A percentile compares a stretch with the other conserved stretches of the same genome.
Conservation (phyloP, 2,888 invertebrate species). For the Ophraella communa region DNA sequence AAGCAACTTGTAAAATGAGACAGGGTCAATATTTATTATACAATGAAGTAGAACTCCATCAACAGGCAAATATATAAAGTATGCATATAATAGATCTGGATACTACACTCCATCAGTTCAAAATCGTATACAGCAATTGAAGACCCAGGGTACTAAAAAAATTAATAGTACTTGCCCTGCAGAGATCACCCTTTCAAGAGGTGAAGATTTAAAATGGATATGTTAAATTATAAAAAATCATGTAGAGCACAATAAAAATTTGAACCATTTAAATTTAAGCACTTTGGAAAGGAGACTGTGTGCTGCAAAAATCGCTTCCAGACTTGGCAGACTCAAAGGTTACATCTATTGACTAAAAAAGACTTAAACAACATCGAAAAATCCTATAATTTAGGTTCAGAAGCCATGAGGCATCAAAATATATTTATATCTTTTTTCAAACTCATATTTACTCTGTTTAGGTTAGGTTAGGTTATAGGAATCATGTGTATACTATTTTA, state of each 20-base stretch:
- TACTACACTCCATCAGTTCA: not conserved
- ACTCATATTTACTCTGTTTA: no score
- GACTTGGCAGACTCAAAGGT: no score
- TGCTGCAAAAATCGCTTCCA: conserved; percentile 26
- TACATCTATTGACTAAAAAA: conserved; percentile 31
- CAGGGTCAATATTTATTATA: not conserved
- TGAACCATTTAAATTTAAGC: conserved; percentile 26
- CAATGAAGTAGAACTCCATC: not conserved
- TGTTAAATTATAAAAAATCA: conserved; percentile 8
- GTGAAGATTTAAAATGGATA: not conserved
- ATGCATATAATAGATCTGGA: conserved; percentile 11
- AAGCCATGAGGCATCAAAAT: not conserved
- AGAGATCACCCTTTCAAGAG: not conserved
- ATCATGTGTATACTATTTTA: no score
- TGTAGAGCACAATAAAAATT: conserved; percentile 7
- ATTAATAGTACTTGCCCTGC: conserved; percentile 18
- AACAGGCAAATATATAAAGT: not conserved
- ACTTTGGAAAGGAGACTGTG: conserved; percentile 10
- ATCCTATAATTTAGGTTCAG: conserved; percentile 23
- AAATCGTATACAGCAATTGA: conserved; percentile 2
- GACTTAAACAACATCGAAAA: conserved; percentile 36
- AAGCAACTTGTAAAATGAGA: not conserved
- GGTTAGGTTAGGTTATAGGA: no score
- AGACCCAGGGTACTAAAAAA: conserved; percentile 20
- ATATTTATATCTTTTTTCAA: no score